phyloP scores from a whole-genome alignment of 2,888 invertebrate species.

The Agonopterix subpropinquella region DNA sequence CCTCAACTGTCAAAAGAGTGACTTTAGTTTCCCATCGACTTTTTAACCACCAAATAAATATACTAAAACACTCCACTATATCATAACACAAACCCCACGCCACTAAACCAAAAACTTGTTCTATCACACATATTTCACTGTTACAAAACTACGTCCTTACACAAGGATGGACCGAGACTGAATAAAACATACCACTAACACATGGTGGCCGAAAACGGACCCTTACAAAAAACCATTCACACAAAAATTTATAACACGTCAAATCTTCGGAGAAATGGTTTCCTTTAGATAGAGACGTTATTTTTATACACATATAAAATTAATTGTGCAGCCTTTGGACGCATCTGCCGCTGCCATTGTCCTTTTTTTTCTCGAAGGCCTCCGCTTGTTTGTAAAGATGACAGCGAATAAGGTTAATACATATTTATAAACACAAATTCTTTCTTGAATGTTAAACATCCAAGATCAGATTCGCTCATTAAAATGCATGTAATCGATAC shows the following conservation, averaged over 20 bases:
- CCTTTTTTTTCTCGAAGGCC: slow-evolving; percentile 31
- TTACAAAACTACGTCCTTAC: slow-evolving; percentile 6
- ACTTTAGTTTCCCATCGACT: too few species aligned
- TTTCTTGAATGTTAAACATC: slow-evolving; percentile 1
- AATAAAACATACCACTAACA: slow-evolving; percentile 42
- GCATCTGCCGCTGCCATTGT: slow-evolving; percentile 62
- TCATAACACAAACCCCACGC: not conserved
- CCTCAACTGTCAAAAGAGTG: too few species aligned
- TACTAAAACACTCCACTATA: not conserved
- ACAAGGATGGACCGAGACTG: slow-evolving; percentile 19
- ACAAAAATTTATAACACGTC: slow-evolving; percentile 72
- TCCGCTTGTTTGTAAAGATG: slow-evolving; percentile 17
- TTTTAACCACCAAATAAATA: not conserved
- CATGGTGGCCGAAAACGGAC: slow-evolving; percentile 32
- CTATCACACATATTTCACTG: not conserved
- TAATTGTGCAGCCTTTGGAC: slow-evolving; percentile 58
- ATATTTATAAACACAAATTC: slow-evolving; percentile 3
- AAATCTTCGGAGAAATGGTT: slow-evolving; percentile 68
- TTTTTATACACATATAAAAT: slow-evolving; percentile 59
- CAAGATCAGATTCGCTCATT: slow-evolving; percentile 44
- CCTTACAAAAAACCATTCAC: slow-evolving; percentile 44
- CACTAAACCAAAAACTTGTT: not conserved
- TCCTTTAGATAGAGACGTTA: slow-evolving; percentile 69
- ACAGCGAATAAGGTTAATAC: slow-evolving; percentile 3
- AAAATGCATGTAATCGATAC: slow-evolving; percentile 56